Evolutionary conservation across 2,888 invertebrate species (phyloP), one percentile per base, ranked within the genome.

Genomic region (Electrophaes corylata): DNA sequence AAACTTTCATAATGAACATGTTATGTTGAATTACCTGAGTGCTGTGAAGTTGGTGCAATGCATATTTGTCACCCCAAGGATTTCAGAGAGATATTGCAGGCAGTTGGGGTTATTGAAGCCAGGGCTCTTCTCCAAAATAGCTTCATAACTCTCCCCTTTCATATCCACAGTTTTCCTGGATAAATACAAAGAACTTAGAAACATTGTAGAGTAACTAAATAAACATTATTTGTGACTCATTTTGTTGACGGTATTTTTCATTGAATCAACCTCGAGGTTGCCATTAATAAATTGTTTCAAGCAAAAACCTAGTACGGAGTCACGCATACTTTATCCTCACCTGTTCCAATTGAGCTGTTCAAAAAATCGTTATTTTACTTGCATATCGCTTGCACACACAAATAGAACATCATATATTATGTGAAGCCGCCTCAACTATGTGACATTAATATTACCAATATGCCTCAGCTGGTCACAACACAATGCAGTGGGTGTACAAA

Each of bases 71-170:
- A 96, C 93, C 61, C 96, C 95, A 89, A 96, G 94, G 70, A 94
- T 92, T 84, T 94, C 94, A 74, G 95, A 95, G 71, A 97, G 94
- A 91, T 95, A 95, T 87, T 95, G 95, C 84, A 96, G 94, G 94
- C 95, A 96, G 93, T 96, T 96, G 66, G 97, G 96, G 93, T 97
- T 97, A 93, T 95, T 95, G 94, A 97, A 97, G 82, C 96, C 96
- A 75, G 96, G 94, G 80, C 96, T 96, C 92, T 95, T 95, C 92
- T 94, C 94, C 90, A 97, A 93, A 83, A 96, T 94, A 73, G 94
- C 94, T 92, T 96, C 96, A 93, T 95, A 97, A 80, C 93, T 94
- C 86, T 95, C 94, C 78, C 95, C 95, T 87, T 95, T 95, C 94
- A 94, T 94, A 92, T 96, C 96, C 93, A 95, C 92, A 66, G 95